Percentiles rank a stretch among this genome's conserved stretches.
These are phyloP conservation scores for Dendroctonus valens DNA, from an alignment of 1,140 invertebrate genomes.

Conservation along the genomic window DNA sequence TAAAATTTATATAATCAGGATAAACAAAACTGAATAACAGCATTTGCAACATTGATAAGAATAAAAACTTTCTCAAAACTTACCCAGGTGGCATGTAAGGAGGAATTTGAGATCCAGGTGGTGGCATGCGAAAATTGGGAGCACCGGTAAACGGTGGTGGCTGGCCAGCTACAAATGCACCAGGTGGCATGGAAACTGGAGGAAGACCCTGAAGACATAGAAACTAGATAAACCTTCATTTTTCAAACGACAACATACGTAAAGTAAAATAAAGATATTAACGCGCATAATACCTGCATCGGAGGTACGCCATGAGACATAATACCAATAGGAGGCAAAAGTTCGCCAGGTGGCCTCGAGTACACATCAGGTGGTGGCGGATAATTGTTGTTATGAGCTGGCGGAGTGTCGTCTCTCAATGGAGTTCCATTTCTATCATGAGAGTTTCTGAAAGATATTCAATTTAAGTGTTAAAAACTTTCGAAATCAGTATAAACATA, in stretches of 20 bases:
- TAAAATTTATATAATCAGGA: too few species aligned
- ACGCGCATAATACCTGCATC: too few species aligned
- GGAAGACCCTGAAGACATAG: constrained; percentile 15
- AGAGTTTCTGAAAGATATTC: too few species aligned
- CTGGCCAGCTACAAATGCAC: constrained; percentile 20
- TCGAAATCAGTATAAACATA: too few species aligned
- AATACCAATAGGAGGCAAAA: too few species aligned
- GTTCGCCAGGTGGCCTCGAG: neutral
- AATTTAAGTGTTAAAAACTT: too few species aligned
- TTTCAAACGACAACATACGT: constrained; percentile 3
- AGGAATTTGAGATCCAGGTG: constrained; percentile 39
- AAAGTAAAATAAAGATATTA: neutral
- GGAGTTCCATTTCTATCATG: too few species aligned
- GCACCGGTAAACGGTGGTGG: constrained; percentile 38
- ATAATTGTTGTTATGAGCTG: neutral
- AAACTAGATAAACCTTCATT: neutral
- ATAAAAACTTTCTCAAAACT: neutral
- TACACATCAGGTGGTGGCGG: constrained; percentile 12
- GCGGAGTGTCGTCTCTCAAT: too few species aligned
- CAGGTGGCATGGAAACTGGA: constrained; percentile 23
- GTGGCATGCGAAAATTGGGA: constrained; percentile 47
- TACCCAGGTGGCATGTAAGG: constrained; percentile 44
- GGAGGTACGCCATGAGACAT: too few species aligned
- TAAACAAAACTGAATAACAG: too few species aligned
- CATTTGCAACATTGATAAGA: too few species aligned